Base-by-base conservation (phyloP, 2,888 invertebrate genomes). In the Apantesis nais region DNA sequence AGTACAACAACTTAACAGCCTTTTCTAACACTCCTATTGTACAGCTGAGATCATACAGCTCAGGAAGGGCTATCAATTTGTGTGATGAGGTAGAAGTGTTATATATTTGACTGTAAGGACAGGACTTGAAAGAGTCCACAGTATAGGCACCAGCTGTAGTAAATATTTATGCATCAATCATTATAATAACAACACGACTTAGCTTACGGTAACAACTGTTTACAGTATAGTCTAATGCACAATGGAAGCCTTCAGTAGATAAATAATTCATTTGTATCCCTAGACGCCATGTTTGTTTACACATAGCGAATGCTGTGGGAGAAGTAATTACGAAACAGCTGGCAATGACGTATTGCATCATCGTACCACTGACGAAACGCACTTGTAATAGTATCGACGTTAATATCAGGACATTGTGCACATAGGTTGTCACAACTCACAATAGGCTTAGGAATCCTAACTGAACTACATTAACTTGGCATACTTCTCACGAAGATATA, bases 301-400 rank as follows among this genome's bases (percentile, higher is more conserved):
- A 79, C 81, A 82, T 64, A 77, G 77, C 67, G 72, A 66, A 74
- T 68, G 67, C 75, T 74, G 71, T 71, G 76, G 81, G 78, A 78
- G 75, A 79, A 80, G 70, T 62, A 77, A 85, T 92, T 90, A 90
- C 89, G 90, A 90, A 87, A 92, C 88, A 84, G 83, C 88, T 90
- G 90, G 88, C 92, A 90, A 89, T 92, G 90, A 89, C 88, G 89
- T 89, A 91, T 94, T 94, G 94, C 94, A 94, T 94, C 93, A 94
- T 90, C 89, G 80, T 77, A 71, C 70, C 72, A 74, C 72, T 72
- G 79, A 78, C 82, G 80, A 81, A 82, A 77, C 81, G 83, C 75
- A 79, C 77, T 79, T 74, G 78, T 80, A 74, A 74, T 80, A 79
- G 76, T 79, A 82, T 74, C 79, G 75, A 83, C 77, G 81, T 76